phyloP scores from a whole-genome alignment of 1,140 invertebrate species.

The Saccostrea glomerata region DNA sequence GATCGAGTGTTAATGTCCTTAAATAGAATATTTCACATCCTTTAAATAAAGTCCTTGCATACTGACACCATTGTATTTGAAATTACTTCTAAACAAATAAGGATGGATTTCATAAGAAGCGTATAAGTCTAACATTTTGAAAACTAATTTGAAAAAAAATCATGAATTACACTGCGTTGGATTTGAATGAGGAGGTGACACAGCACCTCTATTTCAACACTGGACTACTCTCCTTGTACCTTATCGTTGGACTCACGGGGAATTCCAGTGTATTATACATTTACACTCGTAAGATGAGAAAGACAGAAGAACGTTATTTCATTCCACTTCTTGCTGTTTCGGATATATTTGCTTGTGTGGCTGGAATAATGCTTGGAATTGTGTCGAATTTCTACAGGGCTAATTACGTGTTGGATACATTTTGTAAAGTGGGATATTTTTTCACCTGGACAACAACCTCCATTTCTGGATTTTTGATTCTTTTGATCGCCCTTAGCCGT shows the following conservation, averaged over 20 bases:
- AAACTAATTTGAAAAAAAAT: background rate
- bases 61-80: background rate
- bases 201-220: conserved; percentile 23
- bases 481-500: background rate
- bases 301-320: conserved; percentile 49
- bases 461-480: conserved; percentile 1
- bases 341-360: conserved; percentile 47
- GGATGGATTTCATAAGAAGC: no score
- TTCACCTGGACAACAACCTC: conserved; percentile 32
- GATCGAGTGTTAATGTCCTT: background rate
- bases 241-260: conserved; percentile 48
- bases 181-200: background rate
- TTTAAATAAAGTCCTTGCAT: background rate
- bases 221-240: conserved; percentile 39
- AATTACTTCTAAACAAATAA: background rate
- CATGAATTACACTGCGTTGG: conserved; percentile 1
- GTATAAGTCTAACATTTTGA: no score
- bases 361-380: conserved; percentile 44
- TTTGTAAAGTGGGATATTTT: conserved; percentile 40
- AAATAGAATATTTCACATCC: background rate
- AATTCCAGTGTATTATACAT: conserved; percentile 48
- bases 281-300: conserved; percentile 52
- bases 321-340: conserved; percentile 49
- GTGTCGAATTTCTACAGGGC: conserved; percentile 39
- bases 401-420: background rate